Evolutionary conservation across 2,888 invertebrate genomes (phyloP).

Genomic region (Andrena chrysosceles): DNA sequence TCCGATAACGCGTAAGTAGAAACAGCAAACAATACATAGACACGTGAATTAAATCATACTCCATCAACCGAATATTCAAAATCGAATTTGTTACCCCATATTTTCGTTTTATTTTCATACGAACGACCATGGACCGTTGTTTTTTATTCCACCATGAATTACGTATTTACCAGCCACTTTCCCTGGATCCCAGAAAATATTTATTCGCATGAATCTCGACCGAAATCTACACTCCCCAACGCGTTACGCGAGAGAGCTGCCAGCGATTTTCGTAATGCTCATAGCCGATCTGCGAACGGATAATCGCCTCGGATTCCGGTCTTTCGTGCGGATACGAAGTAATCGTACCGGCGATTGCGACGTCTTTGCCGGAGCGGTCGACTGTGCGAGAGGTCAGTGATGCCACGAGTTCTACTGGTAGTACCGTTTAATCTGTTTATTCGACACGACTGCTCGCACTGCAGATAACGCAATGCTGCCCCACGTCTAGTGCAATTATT

Average conservation of each 20-base stretch:
- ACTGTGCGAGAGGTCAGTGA: conserved; percentile 38
- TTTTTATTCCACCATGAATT: background rate
- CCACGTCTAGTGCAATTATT: conserved; percentile 9
- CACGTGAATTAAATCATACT: no score
- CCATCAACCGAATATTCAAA: no score
- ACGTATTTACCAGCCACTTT: background rate
- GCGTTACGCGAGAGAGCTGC: conserved; percentile 28
- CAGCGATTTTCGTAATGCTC: conserved; percentile 63
- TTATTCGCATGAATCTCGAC: conserved; percentile 25
- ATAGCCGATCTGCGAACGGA: conserved; percentile 57
- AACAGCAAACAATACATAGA: no score
- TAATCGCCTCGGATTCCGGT: conserved; percentile 67
- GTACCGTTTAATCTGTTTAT: conserved; percentile 62
- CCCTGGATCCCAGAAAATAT: background rate
- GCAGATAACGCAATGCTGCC: background rate
- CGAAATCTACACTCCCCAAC: conserved; percentile 41
- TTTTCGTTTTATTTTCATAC: no score
- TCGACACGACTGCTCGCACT: conserved; percentile 2
- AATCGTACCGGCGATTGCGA: conserved; percentile 57
- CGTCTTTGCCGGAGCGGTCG: conserved; percentile 31
- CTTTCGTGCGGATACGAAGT: conserved; percentile 65
- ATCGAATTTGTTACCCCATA: no score
- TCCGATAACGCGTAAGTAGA: no score
- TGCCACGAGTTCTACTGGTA: conserved; percentile 28
- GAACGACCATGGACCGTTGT: background rate